Base-by-base conservation (phyloP, 2,888 invertebrate species). In the Apomyelois bistriatella region DNA sequence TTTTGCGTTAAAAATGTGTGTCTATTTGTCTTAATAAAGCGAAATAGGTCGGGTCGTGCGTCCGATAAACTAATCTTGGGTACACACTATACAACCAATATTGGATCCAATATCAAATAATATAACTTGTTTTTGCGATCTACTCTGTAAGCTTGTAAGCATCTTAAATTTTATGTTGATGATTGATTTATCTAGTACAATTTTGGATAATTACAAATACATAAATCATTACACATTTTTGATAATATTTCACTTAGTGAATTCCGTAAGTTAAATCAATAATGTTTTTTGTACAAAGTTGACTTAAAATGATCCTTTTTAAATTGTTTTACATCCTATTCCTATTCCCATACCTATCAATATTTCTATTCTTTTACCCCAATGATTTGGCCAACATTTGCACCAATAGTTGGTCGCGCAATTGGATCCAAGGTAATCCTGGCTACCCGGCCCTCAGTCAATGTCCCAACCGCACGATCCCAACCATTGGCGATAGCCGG, bases 21-120 rank as follows among this genome's bases (percentile, higher is more conserved):
- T 68, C 74, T 74, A 82, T 82, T 79, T 74, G 74, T 80, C 81
- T 78, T 77, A 78, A 79, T 80, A 79, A 79, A 70, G 72, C 64
- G 60, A 71, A 70, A 70, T 70, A 69, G 74, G 68, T 72, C 62
- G 69, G 73, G 70, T 63, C 63, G 68, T 62, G 61, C 59, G 69
- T 65, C 71, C 70, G 72, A 71, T 67, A 68, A 65, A 70, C 68
- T 79, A 79, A 79, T 79, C 76, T 77, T 35, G 15, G 46, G 46
- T 32, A 13, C 28, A 43, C 46, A 32, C 4, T 16, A 9, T 15
- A 32, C 5, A 5, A 16, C 32, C 46, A 46, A 35, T 46, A 9
- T 46, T 46, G 10, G 32, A 8, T 32, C 16, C 30, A 16, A 40
- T 1, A 6, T 22, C 22, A 22, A 22, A 22, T 22, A 22, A 22